Base-by-base conservation (phyloP, 2,797 vertebrate species). In the Glyptemys insculpta region DNA sequence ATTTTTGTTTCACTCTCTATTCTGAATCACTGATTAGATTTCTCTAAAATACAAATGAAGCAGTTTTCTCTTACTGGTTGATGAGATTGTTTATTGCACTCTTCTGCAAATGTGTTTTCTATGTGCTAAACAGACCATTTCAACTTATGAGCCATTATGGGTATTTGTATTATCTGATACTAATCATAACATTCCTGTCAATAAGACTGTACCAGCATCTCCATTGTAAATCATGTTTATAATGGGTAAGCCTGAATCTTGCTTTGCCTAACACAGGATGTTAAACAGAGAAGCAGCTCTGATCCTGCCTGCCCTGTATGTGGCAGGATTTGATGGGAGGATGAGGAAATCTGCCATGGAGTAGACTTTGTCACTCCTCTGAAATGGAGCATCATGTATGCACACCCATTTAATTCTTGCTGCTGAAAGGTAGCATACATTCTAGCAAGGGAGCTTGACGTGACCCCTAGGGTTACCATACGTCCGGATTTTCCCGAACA, bases 1-100 rank as follows among this genome's bases (percentile, higher is more conserved):
- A 91, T 72, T 31, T 93, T 96, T 90, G 25, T 12, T 76, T 95
- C 89, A 89, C 86, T 97, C 96, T 89, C 53, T 91, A 96, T 96
- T 95, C 83, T 95, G 94, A 50, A 62, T 53, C 83, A 89, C 85
- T 96, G 92, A 92, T 95, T 81, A 94, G 56, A 79, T 87, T 88
- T 95, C 94, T 44, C 91, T 94, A 82, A 96, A 91, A 76, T 93
- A 87, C 93, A 65, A 88, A 89, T 79, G 53, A 93, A 95, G 31
- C 5, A 79, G 53, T 76, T 92, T 95, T 91, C 76, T 92, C 87
- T 59, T 83, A 27, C 74, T 47, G 87, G 0, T 15, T 81, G 29
- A 56, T 37, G 19, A 2, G 1, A 54, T 95, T 82, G 21, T 81
- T 92, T 87, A 81, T 18, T 18, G 47, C 72, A 37, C 3, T 7